Evolutionary conservation across 2,888 invertebrate genomes (phyloP), one percentile per base, ranked within the genome.

Genomic region (Cheilosia vernalis): DNA sequence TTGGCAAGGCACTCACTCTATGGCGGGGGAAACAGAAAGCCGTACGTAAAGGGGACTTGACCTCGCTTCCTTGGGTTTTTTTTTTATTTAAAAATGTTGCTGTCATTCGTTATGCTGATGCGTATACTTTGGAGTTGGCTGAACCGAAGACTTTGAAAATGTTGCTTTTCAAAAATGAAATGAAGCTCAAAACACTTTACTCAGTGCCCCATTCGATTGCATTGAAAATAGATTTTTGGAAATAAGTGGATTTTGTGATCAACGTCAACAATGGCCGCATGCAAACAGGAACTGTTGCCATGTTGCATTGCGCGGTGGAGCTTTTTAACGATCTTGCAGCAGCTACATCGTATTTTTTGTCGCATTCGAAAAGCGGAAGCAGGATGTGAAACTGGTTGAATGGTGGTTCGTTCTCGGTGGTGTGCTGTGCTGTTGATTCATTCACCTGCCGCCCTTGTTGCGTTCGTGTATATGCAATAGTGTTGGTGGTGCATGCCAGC

Each of bases 371-470:
- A 76, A 76, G 70, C 74, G 80, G 84, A 84, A 85, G 72, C 77
- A 76, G 81, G 76, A 72, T 85, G 66, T 80, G 70, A 81, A 72
- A 80, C 84, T 85, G 69, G 80, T 85, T 76, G 64, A 80, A 80
- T 79, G 79, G 69, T 64, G 30, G 53, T 19, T 42, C 60, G 17
- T 27, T 30, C 37, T n/a, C 24, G 15, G 30, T 67, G 51, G 56
- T 63, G 40, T 55, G 64, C 64, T 58, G 69, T 85, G 40, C 72
- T 44, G 64, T 70, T 85, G 85, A 85, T 69, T 85, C 85, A 77
- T 81, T 77, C 81, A 80, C 85, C 85, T 85, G 85, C 81, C 66
- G 76, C 66, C 66, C 76, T 61, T 81, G 70, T 66, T 49, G 61
- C 44, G 55, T 53, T 76, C 76, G 24, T 66, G 51, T 56, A 24